Base-by-base conservation (phyloP, 1,140 invertebrate genomes). In the Drosophila pachea region DNA sequence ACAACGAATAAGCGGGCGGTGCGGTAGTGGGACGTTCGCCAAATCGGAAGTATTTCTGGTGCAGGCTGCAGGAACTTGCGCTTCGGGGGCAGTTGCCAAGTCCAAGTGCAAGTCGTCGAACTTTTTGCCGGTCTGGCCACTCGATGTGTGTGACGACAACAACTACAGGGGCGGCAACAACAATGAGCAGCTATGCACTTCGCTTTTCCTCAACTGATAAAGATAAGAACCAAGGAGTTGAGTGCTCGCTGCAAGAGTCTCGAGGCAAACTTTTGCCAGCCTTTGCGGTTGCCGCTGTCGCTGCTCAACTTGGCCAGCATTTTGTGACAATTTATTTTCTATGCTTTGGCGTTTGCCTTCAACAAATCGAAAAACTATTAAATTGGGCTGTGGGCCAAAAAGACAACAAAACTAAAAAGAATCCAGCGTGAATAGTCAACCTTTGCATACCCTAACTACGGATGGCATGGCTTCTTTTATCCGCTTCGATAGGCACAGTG, bases 331-430 rank as follows among this genome's bases (percentile, higher is more conserved):
- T 84, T 84, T 84, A 84, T 84, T 86, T 84, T 81, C 79, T 70
- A 69, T 79, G 81, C 81, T 77, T 81, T 81, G 81, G 76, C 63
- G 68, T 81, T 84, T 84, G 81, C 67, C 77, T 84, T 84, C 82
- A 81, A 81, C 81, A 86, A 84, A 84, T 84, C 82, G 82, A 86
- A 84, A 84, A 84, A 84, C 81, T 84, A 84, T 84, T 84, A 84
- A 84, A 84, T 84, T 84, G 81, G 81, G 81, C 81, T 77, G 60
- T 66, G 73, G 74, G 81, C 81, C 81, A 84, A 71, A 58, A 55
- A 58, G 63, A 61, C 53, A 60, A 42, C 55, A 60, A 33, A 40
- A 59, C 47, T 29, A 65, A 73, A 47, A 67, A 8, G 33, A 53
- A 9, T 47, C 33, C 31, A 36, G 36, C 9, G 52, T 53, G 45